Conservation (phyloP, 92 coral and sea anemone genomes). For the Pocillopora meandrina region DNA sequence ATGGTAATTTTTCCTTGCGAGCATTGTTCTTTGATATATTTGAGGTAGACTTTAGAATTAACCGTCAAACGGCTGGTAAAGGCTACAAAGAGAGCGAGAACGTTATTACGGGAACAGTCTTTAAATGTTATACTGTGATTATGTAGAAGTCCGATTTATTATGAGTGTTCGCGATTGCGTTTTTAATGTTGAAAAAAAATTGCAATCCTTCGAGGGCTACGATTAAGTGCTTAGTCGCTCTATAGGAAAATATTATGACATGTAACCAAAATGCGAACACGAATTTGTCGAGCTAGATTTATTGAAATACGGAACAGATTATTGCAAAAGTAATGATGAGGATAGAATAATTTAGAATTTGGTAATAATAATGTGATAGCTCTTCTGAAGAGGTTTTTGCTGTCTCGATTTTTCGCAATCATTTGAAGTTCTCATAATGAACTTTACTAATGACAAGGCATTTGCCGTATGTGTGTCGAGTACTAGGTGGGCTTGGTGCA, state of each 20-base stretch:
- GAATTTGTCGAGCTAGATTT: not conserved
- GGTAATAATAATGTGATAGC: not conserved
- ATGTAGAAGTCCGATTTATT: not conserved
- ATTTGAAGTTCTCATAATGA: not conserved
- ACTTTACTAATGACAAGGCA: not conserved
- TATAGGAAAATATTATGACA: not conserved
- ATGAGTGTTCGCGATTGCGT: not conserved
- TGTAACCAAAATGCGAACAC: not conserved
- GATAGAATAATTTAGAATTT: not conserved
- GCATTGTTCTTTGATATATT: not conserved
- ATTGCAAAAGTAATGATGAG: not conserved
- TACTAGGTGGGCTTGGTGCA: not conserved
- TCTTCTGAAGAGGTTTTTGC: not conserved
- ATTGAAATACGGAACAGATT: not conserved
- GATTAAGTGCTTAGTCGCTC: not conserved
- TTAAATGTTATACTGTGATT: too few relatives aligned
- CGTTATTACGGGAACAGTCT: too few relatives aligned
- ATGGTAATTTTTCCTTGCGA: constrained; percentile 30
- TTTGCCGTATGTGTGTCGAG: not conserved
- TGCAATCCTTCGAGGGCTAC: not conserved
- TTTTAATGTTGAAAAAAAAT: not conserved
- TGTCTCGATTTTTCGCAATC: not conserved
- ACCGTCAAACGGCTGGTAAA: not conserved
- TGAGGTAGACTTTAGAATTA: constrained; percentile 2
- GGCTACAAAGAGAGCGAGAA: not conserved